Percentiles rank a stretch among this genome's conserved stretches.
Evolutionary conservation across 2,888 invertebrate species (phyloP).

Genomic region (Patella pellucida): DNA sequence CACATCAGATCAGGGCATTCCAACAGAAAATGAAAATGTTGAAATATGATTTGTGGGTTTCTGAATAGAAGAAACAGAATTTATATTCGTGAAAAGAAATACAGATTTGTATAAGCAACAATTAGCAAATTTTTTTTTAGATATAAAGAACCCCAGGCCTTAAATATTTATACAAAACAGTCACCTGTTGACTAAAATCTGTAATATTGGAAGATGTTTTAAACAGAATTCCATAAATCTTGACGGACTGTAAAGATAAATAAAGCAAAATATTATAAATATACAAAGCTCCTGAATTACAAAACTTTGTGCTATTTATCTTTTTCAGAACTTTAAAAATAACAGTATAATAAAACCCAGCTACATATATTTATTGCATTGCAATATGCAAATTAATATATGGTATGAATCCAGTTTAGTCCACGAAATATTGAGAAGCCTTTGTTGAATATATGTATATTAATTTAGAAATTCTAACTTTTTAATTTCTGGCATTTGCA

Average conservation of each 20-base stretch:
- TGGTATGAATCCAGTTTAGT: no score
- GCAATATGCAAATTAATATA: no score
- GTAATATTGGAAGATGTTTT: slow-evolving; percentile 23
- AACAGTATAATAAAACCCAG: background rate
- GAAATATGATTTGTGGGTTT: slow-evolving; percentile 65
- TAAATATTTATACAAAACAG: background rate
- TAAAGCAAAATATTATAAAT: background rate
- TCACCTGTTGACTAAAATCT: slow-evolving; percentile 27
- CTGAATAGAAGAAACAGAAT: slow-evolving; percentile 43
- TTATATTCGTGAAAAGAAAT: background rate
- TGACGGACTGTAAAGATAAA: slow-evolving; percentile 15
- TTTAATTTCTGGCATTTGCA: no score
- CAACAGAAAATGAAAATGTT: slow-evolving; percentile 67
- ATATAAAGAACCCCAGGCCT: no score
- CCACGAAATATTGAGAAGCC: no score
- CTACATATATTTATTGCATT: background rate
- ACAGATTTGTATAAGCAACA: background rate
- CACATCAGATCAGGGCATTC: slow-evolving; percentile 65
- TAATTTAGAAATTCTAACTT: no score
- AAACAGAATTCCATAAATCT: slow-evolving; percentile 20
- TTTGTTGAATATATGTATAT: no score
- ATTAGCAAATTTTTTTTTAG: no score
- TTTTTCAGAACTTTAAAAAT: background rate
- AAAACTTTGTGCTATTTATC: background rate
- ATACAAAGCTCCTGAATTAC: background rate